Conservation (phyloP, 2,888 invertebrate genomes). For the Brachyopa scutellaris region DNA sequence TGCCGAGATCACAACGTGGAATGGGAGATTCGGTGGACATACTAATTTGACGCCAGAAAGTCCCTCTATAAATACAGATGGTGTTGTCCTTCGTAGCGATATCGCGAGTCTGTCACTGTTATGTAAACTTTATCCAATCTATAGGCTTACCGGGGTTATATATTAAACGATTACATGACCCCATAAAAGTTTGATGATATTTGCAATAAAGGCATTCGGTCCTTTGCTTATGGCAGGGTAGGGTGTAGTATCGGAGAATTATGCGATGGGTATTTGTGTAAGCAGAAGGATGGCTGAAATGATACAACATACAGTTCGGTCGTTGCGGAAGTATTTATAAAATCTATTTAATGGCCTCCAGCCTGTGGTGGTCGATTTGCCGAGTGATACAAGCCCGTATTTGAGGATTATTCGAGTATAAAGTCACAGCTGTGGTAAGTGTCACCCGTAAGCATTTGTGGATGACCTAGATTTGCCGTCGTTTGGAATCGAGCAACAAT, state of each 20-base stretch:
- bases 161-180: constrained; percentile 8
- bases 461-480: neutral
- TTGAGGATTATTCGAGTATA: neutral
- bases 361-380: neutral
- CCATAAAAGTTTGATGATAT: constrained; percentile 8
- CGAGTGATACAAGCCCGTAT: neutral
- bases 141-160: constrained; percentile 15
- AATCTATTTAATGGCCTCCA: constrained; percentile 1
- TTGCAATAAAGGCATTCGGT: neutral
- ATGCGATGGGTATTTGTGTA: neutral
- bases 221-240: neutral
- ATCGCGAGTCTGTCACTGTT: neutral
- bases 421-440: neutral
- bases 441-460: neutral
- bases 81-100: neutral
- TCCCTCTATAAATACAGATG: neutral
- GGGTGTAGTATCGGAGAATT: neutral
- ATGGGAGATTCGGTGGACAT: neutral
- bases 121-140: neutral
- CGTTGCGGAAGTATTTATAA: neutral
- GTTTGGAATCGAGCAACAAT: no score
- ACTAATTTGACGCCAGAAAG: neutral
- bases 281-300: neutral
- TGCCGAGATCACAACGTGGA: neutral
- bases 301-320: neutral